Evolutionary conservation across 2,113 vertebrate genomes (phyloP).

Genomic region (Apistogramma diplotaenia): DNA sequence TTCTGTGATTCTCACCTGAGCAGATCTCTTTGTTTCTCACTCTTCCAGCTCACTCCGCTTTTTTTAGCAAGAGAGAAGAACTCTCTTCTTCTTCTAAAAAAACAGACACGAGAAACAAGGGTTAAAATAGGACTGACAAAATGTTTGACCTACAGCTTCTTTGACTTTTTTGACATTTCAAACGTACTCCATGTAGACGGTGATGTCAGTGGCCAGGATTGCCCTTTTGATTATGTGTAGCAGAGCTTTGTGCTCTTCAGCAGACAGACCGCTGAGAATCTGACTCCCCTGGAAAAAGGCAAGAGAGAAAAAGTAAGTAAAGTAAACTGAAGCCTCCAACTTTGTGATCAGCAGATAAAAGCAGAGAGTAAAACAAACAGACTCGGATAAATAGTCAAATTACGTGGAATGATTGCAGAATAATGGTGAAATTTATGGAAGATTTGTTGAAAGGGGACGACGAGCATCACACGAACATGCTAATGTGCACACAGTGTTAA

Average conservation of each 20-base stretch:
- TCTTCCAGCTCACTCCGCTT: conserved; percentile 82
- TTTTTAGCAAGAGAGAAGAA: conserved; percentile 86
- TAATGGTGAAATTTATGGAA: not conserved
- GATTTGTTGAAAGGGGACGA: not conserved
- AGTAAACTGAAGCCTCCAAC: not conserved
- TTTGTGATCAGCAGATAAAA: not conserved
- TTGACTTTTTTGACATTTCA: conserved; percentile 23
- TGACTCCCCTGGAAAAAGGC: conserved; percentile 83
- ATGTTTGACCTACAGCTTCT: not conserved
- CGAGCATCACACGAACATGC: not conserved
- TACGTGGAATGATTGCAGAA: not conserved
- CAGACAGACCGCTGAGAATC: conserved; percentile 87
- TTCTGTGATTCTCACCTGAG: conserved; percentile 76
- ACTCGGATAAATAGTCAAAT: not conserved
- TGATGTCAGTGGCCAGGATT: conserved; percentile 89
- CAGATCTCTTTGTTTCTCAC: conserved; percentile 84
- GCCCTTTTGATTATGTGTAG: conserved; percentile 89
- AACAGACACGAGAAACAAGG: not conserved
- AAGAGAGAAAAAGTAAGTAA: not conserved
- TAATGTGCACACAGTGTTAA: not conserved
- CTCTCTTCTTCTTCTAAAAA: conserved; percentile 74
- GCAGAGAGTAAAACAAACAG: not conserved
- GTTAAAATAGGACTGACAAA: not conserved
- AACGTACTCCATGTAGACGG: conserved; percentile 87
- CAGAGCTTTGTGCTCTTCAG: conserved; percentile 83